Evolutionary conservation across 2,888 invertebrate species (phyloP).

Genomic region (Limnephilus auricula): DNA sequence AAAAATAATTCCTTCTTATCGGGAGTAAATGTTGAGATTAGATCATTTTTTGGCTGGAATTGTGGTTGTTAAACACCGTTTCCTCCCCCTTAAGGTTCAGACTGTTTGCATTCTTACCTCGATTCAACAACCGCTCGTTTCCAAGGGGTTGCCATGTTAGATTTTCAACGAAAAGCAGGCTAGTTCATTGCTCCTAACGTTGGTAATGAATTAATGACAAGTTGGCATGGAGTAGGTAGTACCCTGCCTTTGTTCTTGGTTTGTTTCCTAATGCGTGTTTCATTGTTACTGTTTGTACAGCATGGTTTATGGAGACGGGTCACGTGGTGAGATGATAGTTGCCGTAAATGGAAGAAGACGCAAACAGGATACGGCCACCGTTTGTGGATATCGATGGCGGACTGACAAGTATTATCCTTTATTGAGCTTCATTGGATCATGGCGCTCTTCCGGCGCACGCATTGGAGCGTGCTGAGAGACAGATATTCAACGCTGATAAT

Average conservation of each 20-base stretch:
- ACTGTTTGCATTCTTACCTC: not conserved
- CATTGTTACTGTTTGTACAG: not conserved
- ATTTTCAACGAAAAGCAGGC: not conserved
- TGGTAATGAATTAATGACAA: not conserved
- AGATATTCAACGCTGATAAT: not conserved
- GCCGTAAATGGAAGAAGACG: not conserved
- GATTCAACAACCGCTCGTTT: not conserved
- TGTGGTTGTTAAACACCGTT: not conserved
- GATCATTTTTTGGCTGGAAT: not conserved
- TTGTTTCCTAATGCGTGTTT: not conserved
- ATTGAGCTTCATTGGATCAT: constrained; percentile 38
- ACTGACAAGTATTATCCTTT: constrained; percentile 29
- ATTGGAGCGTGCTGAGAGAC: not conserved
- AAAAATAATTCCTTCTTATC: not conserved
- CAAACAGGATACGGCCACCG: constrained; percentile 33
- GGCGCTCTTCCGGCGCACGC: constrained; percentile 27
- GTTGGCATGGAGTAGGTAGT: not conserved
- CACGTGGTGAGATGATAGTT: not conserved
- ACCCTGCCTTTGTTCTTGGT: not conserved
- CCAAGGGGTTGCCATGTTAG: not conserved
- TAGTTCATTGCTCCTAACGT: not conserved
- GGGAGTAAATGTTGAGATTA: not conserved
- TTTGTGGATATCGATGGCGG: constrained; percentile 34
- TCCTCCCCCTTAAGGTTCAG: not conserved
- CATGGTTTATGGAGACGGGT: not conserved